Conservation (phyloP, 2,888 invertebrate species). For the Meta bourneti region DNA sequence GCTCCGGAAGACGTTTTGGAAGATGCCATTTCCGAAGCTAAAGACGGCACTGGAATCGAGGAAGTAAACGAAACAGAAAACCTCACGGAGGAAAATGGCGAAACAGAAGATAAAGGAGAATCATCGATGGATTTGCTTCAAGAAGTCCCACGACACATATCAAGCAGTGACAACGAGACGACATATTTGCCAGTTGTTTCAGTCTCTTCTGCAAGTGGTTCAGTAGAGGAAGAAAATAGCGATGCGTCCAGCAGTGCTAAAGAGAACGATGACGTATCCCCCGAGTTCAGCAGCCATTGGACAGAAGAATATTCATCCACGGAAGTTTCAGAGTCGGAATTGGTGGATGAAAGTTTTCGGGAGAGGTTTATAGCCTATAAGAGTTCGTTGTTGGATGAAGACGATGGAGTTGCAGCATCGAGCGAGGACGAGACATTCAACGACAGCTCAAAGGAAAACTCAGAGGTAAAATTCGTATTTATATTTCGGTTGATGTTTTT, state of each 20-base stretch:
- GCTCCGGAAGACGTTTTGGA: neutral
- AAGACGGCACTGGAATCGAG: neutral
- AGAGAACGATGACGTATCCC: conserved; percentile 49
- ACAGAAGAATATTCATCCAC: conserved; percentile 43
- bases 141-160: neutral
- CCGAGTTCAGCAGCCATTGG: conserved; percentile 70
- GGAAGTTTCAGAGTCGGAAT: conserved; percentile 48
- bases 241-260: conserved; percentile 57
- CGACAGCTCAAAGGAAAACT: neutral
- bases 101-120: neutral
- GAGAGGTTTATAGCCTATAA: conserved; percentile 44
- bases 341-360: conserved; percentile 54
- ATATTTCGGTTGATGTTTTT: too few relatives aligned
- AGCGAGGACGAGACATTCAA: conserved; percentile 48
- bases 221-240: neutral
- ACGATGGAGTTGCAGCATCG: conserved; percentile 59
- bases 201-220: neutral
- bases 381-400: conserved; percentile 46
- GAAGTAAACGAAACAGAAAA: neutral
- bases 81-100: neutral
- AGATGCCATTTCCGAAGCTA: neutral
- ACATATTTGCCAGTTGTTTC: conserved; percentile 40
- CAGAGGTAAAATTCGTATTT: neutral
- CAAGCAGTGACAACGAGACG: conserved; percentile 55
- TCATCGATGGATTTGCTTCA: neutral